Evolutionary conservation across 2,113 vertebrate genomes (phyloP).

Genomic region (Scatophagus argus): DNA sequence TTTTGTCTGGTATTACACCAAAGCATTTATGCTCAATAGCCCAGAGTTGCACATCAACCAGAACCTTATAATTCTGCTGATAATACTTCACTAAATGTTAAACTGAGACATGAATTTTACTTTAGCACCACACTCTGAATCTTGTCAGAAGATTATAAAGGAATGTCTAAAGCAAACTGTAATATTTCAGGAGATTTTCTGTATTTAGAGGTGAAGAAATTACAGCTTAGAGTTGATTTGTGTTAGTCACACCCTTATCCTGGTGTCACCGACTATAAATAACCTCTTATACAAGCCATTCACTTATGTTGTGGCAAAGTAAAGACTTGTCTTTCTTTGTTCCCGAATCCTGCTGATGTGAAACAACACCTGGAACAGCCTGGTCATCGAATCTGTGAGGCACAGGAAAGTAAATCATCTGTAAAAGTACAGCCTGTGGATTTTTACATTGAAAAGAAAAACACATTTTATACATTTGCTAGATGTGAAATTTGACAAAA

Average conservation of each 20-base stretch:
- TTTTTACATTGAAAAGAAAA: neutral
- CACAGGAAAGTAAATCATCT: neutral
- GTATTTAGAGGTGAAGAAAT: slow-evolving; percentile 1
- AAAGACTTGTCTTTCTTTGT: neutral
- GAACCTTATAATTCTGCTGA: neutral
- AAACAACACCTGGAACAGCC: neutral
- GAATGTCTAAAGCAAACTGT: neutral
- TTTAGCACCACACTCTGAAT: neutral
- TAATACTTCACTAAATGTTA: slow-evolving; percentile 9
- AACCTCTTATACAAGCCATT: neutral
- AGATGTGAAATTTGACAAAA: neutral
- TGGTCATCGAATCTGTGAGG: neutral
- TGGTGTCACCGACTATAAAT: neutral
- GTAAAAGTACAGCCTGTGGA: neutral
- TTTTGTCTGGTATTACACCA: neutral
- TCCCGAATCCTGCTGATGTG: neutral
- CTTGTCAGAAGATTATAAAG: slow-evolving; percentile 12
- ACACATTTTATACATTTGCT: neutral
- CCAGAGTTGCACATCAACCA: neutral
- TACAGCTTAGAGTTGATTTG: neutral
- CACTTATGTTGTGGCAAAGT: neutral
- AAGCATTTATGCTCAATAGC: neutral
- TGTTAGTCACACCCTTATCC: slow-evolving; percentile 1
- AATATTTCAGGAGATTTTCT: slow-evolving; percentile 12
- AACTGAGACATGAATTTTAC: neutral